Conservation (phyloP, 2,113 vertebrate genomes). For the Leucopsar rothschildi region DNA sequence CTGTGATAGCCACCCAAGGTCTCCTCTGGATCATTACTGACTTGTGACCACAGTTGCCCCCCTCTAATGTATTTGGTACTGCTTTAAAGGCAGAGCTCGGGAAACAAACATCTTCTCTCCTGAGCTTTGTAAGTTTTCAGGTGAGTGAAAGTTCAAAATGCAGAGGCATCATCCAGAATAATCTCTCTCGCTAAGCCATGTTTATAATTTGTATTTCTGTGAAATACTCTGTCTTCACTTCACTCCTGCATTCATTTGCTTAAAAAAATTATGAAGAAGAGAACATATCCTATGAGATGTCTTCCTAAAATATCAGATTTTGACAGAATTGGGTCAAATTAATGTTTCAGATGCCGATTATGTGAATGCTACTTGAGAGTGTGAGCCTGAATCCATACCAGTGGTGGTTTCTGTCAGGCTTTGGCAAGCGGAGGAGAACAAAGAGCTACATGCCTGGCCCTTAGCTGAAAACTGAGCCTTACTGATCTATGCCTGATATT, state of each 20-base stretch:
- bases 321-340: background rate
- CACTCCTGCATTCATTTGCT: background rate
- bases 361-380: background rate
- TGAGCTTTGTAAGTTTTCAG: background rate
- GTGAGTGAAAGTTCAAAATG: background rate
- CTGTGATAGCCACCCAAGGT: background rate
- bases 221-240: background rate
- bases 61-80: background rate
- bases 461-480: background rate
- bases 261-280: background rate
- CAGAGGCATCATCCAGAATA: background rate
- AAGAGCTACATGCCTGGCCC: background rate
- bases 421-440: background rate
- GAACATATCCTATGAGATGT: accelerated
- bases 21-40: background rate
- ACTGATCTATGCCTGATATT: background rate
- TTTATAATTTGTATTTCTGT: background rate
- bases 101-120: background rate
- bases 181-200: background rate
- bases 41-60: background rate
- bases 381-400: background rate
- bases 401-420: background rate
- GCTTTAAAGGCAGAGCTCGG: background rate
- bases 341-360: background rate
- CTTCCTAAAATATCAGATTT: background rate